Evolutionary conservation across 2,113 vertebrate species (phyloP), one percentile per base, ranked within the genome.

Genomic region (Cardinalis cardinalis): DNA sequence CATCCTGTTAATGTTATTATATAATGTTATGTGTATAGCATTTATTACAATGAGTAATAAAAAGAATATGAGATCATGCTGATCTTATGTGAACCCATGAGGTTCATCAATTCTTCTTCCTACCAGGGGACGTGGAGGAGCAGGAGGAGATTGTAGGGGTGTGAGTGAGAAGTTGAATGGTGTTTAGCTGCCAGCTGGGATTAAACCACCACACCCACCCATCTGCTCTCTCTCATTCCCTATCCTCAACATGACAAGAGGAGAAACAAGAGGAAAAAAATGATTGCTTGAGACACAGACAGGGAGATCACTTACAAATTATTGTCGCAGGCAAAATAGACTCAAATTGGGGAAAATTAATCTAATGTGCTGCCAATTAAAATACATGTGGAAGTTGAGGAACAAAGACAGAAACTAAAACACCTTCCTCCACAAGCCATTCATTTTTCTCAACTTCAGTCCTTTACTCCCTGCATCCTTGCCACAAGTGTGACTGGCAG

Each of bases 91-190:
- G 36, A 65, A 58, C 23, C 28, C 32, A 28, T 19, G 51, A 43
- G 10, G 28, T 79, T 65, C n/a, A 51, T 10, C 43, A 87, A 19
- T 58, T 58, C 31, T 56, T 21, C 31, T 41, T 26, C 17, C 8
- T 55, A 14, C 12, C 14, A 0, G 0, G 9, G 26, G 9, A 56
- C 36, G 21, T 34, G 18, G 66, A 56, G 10, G 32, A 32, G 26
- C 19, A 6, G 12, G 18, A 64, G 7, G 12, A 55, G 43, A 64
- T 38, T 44, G 36, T 56, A 32, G 31, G 8, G 14, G 20, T 63
- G 25, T 61, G 32, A 79, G 32, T 21, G 32, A 51, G 43, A 31
- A 38, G 3, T 9, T 71, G 59, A 32, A 58, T 20, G 10, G 8
- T 44, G 25, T 34, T 36, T 43, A 72, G 21, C 26, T 64, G 21